Evolutionary conservation across 2,888 invertebrate genomes (phyloP).

Genomic region (Polydrusus pterygomalis): DNA sequence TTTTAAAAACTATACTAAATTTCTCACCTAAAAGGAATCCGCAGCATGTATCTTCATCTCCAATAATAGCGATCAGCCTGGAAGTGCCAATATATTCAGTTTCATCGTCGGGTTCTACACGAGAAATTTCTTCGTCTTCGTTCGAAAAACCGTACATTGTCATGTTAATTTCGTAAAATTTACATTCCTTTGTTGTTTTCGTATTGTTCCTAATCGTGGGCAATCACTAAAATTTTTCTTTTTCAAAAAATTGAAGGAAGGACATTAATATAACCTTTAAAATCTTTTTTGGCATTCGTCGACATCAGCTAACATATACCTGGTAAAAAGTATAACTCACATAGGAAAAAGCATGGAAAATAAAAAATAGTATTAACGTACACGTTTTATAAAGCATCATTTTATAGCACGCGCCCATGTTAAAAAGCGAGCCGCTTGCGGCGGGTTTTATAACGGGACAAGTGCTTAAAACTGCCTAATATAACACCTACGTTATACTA

Average conservation of each 20-base stretch:
- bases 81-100: conserved; percentile 35
- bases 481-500: no score
- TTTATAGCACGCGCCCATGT: no score
- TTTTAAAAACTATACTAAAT: not conserved
- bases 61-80: conserved; percentile 58
- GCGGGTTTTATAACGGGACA: no score
- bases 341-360: no score
- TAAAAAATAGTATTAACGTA: no score
- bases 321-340: no score
- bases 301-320: no score
- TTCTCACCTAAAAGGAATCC: conserved; percentile 58
- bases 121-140: not conserved
- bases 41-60: conserved; percentile 62
- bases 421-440: no score
- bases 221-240: conserved; percentile 10
- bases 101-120: conserved; percentile 6
- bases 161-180: not conserved
- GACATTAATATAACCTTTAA: conserved; percentile 13
- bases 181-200: not conserved
- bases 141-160: not conserved
- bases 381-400: no score
- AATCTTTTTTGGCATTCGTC: not conserved
- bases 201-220: not conserved
- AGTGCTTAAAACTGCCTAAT: no score
- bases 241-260: not conserved